phyloP scores from a whole-genome alignment of 2,113 vertebrate genomes.

The Coryphaenoides rupestris region DNA sequence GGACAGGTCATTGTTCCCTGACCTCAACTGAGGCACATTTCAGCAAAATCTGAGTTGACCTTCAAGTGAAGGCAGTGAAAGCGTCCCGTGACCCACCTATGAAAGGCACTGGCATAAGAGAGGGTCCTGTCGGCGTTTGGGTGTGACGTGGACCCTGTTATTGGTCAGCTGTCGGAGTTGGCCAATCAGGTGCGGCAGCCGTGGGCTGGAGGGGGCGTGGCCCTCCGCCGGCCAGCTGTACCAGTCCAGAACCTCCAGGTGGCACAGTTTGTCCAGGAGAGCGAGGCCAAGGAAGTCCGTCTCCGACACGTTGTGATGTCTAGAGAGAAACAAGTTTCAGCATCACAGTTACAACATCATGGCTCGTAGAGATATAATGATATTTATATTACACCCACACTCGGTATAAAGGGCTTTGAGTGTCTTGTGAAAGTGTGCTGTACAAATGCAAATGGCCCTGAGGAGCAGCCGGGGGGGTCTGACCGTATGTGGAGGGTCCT shows the following conservation, averaged over 20 bases:
- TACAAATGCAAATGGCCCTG: neutral
- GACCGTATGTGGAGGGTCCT: conserved; percentile 41
- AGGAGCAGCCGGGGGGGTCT: neutral
- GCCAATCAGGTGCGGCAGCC: conserved; percentile 22
- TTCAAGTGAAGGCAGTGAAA: no score
- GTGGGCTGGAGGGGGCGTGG: conserved; percentile 26
- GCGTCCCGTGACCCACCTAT: neutral
- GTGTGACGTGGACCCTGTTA: conserved; percentile 35
- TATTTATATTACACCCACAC: no score
- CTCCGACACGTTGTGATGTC: conserved; percentile 37
- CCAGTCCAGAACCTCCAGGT: conserved; percentile 44
- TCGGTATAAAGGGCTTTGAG: no score
- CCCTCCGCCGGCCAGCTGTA: conserved; percentile 16
- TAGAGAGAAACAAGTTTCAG: conserved; percentile 12
- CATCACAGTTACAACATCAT: neutral
- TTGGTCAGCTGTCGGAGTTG: conserved; percentile 37
- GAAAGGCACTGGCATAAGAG: conserved; percentile 41
- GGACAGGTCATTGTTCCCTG: no score
- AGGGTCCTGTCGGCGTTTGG: conserved; percentile 9
- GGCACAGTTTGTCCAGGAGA: conserved; percentile 20
- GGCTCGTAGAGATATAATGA: neutral
- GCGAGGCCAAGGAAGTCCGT: conserved; percentile 36
- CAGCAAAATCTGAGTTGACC: no score
- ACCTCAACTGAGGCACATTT: no score
- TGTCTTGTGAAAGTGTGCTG: no score